Evolutionary conservation across 1,140 invertebrate species (phyloP), one percentile per base, ranked within the genome.

Genomic region (Drosophila novamexicana): DNA sequence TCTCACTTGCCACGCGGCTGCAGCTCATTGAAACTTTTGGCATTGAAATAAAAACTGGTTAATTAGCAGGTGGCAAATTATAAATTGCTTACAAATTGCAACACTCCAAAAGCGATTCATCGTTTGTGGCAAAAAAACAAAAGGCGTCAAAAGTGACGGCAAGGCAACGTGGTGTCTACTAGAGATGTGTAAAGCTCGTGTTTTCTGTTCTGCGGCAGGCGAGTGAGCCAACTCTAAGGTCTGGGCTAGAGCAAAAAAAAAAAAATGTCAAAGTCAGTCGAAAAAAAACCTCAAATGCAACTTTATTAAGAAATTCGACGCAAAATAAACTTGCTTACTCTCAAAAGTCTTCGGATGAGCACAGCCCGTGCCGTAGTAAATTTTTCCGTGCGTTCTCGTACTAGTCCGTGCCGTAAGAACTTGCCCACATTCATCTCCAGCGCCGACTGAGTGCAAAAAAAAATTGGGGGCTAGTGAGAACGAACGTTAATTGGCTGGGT

Each of bases 41-140:
- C 84, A 88, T 83, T 89, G 76, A 88, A 83, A 83, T 79, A 88
- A 83, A 83, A 77, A 61, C 64, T 54, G 79, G 84, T 88, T 86
- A 86, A 86, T 86, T 86, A 86, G 83, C 79, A 63, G 69, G 49
- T 77, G 68, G 72, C 69, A 83, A 36, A 59, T 18, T 62, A 79
- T 88, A 81, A 86, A 86, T 88, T 79, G 63, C 67, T 80, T 81
- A 76, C 82, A 85, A 85, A 76, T 85, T 86, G 75, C 67, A 62
- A 58, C 69, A 59, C 64, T 52, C 64, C 63, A 75, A 52, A 8
- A 36, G 29, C 32, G 9, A 36, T 7, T 47, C 14, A 12, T 7
- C 39, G 37, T 66, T n/a, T 66, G 12, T 44, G 53, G 14, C 18
- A 10, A 12, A 29, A 22, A 29, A 74, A 77, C 77, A 80, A 75